phyloP scores from a whole-genome alignment of 2,113 vertebrate genomes.

The Microcebus ravelobensis region DNA sequence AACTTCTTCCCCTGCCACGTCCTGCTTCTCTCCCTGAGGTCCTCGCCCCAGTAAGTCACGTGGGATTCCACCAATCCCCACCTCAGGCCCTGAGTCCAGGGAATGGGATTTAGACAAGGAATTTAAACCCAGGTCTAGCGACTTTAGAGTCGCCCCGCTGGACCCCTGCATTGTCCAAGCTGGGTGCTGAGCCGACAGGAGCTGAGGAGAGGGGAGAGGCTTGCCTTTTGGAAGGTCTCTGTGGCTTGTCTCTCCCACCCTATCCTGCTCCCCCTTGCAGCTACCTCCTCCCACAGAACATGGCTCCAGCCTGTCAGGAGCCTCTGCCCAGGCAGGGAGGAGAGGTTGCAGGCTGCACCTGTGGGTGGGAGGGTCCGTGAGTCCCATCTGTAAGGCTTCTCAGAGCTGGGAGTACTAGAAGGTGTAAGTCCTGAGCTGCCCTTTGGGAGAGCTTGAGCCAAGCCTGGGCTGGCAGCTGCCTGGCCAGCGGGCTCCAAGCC shows the following conservation, averaged over 20 bases:
- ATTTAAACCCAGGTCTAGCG: background rate
- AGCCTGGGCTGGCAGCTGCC: background rate
- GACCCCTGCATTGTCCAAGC: background rate
- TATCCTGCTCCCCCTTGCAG: background rate
- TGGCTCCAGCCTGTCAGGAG: background rate
- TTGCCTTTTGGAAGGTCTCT: background rate
- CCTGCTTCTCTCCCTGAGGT: background rate
- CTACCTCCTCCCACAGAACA: background rate
- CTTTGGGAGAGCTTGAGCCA: background rate
- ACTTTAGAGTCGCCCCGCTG: background rate
- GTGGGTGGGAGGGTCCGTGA: background rate
- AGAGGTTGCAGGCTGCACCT: background rate
- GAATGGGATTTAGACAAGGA: background rate
- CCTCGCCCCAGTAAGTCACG: background rate
- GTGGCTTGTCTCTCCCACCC: background rate
- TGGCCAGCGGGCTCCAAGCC: background rate
- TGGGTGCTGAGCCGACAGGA: background rate
- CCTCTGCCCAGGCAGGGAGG: background rate
- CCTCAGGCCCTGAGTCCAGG: background rate
- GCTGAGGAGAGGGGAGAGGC: background rate
- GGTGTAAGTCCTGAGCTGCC: background rate
- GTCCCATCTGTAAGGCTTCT: background rate
- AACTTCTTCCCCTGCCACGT: background rate
- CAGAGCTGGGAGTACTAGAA: background rate
- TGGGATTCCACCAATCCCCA: background rate